phyloP scores from a whole-genome alignment of 2,113 vertebrate genomes.

The Tringa solitaria region DNA sequence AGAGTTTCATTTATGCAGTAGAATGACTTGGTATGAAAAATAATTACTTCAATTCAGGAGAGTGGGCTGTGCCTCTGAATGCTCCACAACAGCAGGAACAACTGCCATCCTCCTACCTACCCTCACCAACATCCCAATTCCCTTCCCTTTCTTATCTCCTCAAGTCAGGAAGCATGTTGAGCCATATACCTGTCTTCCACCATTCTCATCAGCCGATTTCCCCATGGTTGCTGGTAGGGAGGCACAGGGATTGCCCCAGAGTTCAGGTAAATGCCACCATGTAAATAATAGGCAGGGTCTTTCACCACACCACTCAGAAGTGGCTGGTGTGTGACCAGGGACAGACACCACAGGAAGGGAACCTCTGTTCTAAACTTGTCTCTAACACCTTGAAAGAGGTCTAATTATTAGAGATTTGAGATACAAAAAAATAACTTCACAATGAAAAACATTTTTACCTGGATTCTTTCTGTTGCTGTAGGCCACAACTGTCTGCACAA shows the following conservation, averaged over 20 bases:
- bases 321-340: neutral
- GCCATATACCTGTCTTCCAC: neutral
- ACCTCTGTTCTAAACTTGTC: neutral
- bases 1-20: neutral
- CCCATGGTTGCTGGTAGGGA: neutral
- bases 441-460: slow-evolving; percentile 75
- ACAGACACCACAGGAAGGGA: neutral
- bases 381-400: neutral
- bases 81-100: neutral
- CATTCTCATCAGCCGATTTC: neutral
- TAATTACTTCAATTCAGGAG: neutral
- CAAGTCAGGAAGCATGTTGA: neutral
- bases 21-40: neutral
- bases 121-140: neutral
- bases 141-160: neutral
- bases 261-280: neutral
- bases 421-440: neutral
- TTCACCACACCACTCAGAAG: neutral
- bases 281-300: neutral
- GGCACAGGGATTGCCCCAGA: neutral
- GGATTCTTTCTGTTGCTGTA: slow-evolving; percentile 89
- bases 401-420: neutral
- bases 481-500: slow-evolving; percentile 91
- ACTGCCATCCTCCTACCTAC: neutral
- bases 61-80: neutral